Base-by-base conservation (phyloP, 2,113 vertebrate species). In the Coptodon bakossiorum region DNA sequence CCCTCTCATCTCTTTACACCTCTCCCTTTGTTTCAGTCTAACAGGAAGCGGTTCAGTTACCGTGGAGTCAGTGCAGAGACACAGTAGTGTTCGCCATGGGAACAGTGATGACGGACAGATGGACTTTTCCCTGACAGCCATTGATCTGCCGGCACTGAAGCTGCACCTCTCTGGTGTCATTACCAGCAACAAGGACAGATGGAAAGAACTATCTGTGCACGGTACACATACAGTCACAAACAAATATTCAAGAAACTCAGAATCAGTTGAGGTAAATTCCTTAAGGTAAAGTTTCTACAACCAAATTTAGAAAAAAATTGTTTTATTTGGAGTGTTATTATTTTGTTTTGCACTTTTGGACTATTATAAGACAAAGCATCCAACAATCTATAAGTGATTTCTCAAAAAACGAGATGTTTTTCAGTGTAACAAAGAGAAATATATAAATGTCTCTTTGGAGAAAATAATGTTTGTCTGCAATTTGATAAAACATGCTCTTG, bases 201-300 rank as follows among this genome's bases (percentile, higher is more conserved):
- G 98, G 98, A 99, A 98, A 92, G 98, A 98, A 93, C 92, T 99
- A 86, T 98, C 98, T 78, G 95, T 97, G 54, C 97, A 99, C 93
- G 98, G 98, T 95, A 90, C 17, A 48, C n/a, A 14, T 31, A 73
- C 59, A 52, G 9, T 66, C 81, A 83, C 45, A 98, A 91, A 87
- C 38, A 48, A n/a, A 36, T 34, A 43, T 53, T 27, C 53, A n/a
- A 13, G 7, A 38, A 24, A 84, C 22, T 19, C 45, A 83, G n/a
- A 34, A 50, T 31, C 11, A 71, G 8, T 16, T 24, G n/a, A 43
- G 8, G 22, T 34, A 19, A 17, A 34, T 63, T 63, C 31, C 29
- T 34, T n/a, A 52, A 52, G 50, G 17, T 43, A 9, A 45, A 48
- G 68, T 48, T 48, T 27, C 68, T 48, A 24, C 40, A 73, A 27